A percentile compares a stretch with the other conserved stretches of the same genome.
phyloP scores from a whole-genome alignment of 1,140 invertebrate genomes.

The Panagrolaimus sp. region DNA sequence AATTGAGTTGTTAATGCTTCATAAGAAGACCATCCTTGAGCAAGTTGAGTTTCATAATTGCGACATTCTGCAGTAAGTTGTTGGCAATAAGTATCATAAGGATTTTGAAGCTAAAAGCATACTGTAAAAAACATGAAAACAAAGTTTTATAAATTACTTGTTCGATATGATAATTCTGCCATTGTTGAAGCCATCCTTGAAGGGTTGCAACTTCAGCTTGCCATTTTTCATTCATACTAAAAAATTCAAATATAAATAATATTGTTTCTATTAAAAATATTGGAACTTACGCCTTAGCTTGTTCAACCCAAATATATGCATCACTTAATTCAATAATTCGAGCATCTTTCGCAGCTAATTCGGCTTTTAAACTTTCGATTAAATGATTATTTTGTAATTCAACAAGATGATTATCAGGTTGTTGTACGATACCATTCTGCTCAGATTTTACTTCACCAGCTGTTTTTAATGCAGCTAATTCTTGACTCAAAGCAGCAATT shows the following conservation, averaged over 20 bases:
- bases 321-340: constrained; percentile 29
- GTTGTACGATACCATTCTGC: not conserved
- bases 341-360: constrained; percentile 28
- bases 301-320: constrained; percentile 33
- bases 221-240: constrained; percentile 47
- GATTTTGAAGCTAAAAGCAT: constrained; percentile 42
- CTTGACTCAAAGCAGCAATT: constrained; percentile 69
- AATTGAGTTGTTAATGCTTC: too few species aligned
- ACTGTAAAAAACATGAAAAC: not conserved
- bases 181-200: constrained; percentile 53
- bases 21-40: not conserved
- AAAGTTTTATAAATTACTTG: constrained; percentile 30
- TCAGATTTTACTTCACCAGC: not conserved
- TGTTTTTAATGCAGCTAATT: not conserved
- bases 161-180: constrained; percentile 54
- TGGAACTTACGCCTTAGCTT: constrained; percentile 32
- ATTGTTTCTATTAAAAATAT: constrained; percentile 6
- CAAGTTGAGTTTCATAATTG: constrained; percentile 48
- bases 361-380: constrained; percentile 18
- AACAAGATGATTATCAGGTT: not conserved
- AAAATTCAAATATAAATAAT: constrained; percentile 17
- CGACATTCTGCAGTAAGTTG: constrained; percentile 37
- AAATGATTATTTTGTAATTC: constrained; percentile 16
- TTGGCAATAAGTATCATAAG: constrained; percentile 39
- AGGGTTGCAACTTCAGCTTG: constrained; percentile 49